Evolutionary conservation across 2,113 vertebrate genomes (phyloP).

Genomic region (Phalacrocorax aristotelis): DNA sequence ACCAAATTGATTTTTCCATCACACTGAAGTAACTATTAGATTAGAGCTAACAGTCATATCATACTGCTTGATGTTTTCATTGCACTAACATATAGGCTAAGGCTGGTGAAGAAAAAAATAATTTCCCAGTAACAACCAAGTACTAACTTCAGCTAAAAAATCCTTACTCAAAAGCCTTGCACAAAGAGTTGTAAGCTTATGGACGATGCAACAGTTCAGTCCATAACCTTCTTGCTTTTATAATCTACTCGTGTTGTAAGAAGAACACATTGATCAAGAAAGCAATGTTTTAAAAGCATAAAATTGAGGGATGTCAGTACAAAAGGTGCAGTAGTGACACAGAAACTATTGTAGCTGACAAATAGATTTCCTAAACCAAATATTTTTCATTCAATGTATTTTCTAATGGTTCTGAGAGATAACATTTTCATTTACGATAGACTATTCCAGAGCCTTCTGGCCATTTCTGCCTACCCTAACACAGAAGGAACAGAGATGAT

Average conservation of each 20-base stretch:
- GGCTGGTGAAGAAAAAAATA: neutral
- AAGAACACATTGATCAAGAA: neutral
- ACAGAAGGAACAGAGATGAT: neutral
- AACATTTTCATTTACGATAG: neutral
- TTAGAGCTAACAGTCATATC: neutral
- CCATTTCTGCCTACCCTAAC: neutral
- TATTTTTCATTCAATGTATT: neutral
- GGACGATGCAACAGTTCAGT: neutral
- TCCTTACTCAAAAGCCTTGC: neutral
- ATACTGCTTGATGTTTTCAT: neutral
- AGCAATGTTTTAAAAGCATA: neutral
- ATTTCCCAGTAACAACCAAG: neutral
- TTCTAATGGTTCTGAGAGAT: neutral
- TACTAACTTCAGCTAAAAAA: neutral
- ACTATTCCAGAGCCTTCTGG: neutral
- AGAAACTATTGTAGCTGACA: neutral
- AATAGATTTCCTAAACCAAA: neutral
- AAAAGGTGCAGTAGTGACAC: neutral
- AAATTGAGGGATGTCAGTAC: neutral
- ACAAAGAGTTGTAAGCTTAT: neutral
- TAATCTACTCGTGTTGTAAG: neutral
- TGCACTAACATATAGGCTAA: neutral
- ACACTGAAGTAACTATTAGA: neutral
- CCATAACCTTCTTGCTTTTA: neutral
- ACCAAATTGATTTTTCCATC: neutral